A percentile compares a stretch with the other conserved stretches of the same genome.
phyloP scores from a whole-genome alignment of 1,140 invertebrate species.

The Leptinotarsa texana region DNA sequence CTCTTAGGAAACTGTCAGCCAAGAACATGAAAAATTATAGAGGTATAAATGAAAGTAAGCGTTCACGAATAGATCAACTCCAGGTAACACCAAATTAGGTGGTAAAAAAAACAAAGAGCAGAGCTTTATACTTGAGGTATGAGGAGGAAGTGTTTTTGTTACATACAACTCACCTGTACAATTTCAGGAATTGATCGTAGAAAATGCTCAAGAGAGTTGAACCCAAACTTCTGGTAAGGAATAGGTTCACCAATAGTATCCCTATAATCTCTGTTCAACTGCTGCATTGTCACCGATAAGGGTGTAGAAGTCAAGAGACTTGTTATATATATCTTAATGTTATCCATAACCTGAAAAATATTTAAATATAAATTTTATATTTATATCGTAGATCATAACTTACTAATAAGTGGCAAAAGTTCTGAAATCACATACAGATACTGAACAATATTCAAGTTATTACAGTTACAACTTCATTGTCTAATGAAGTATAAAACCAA shows the following conservation, averaged over 20 bases:
- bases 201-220: conserved; percentile 36
- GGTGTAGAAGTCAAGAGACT: conserved; percentile 32
- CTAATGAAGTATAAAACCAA: too few species aligned
- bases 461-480: too few species aligned
- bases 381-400: too few species aligned
- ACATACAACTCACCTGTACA: conserved; percentile 23
- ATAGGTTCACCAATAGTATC: conserved; percentile 28
- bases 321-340: conserved; percentile 28
- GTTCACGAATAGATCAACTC: too few species aligned
- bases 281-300: conserved; percentile 23
- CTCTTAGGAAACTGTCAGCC: background rate
- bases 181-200: conserved; percentile 34
- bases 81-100: too few species aligned
- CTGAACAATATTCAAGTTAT: too few species aligned
- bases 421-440: too few species aligned
- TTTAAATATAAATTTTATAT: too few species aligned
- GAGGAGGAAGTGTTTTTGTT: background rate
- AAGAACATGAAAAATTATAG: background rate
- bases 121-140: too few species aligned
- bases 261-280: conserved; percentile 29
- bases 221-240: conserved; percentile 28
- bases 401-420: too few species aligned
- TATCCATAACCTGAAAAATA: background rate
- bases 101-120: too few species aligned
- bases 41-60: background rate